Conservation (phyloP, 1,140 invertebrate species). For the Drosophila sturtevanti region DNA sequence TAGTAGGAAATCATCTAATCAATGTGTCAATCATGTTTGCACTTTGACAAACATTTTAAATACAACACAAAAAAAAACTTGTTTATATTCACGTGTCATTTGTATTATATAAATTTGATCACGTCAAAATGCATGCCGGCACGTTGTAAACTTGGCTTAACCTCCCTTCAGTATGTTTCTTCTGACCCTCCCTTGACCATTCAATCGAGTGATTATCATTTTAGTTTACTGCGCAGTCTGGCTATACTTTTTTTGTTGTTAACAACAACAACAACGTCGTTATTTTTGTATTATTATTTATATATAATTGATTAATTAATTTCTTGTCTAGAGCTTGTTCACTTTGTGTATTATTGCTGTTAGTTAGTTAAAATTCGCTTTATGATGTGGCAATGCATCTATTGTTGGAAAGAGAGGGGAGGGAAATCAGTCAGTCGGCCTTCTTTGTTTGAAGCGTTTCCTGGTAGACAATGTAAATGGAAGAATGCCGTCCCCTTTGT, state of each 20-base stretch:
- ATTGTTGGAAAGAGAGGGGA: neutral
- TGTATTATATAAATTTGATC: neutral
- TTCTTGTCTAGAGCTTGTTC: slow-evolving; percentile 18
- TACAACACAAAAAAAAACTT: neutral
- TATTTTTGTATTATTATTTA: neutral
- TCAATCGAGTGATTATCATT: slow-evolving; percentile 42
- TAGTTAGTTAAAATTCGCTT: neutral
- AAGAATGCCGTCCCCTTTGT: neutral
- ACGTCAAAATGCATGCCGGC: slow-evolving; percentile 20
- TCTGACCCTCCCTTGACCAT: slow-evolving; percentile 18
- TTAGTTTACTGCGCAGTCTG: slow-evolving; percentile 42
- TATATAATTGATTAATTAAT: slow-evolving; percentile 57
- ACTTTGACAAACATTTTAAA: neutral
- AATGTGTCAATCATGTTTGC: slow-evolving; percentile 17
- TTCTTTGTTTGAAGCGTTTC: neutral
- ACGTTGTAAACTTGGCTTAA: slow-evolving; percentile 27
- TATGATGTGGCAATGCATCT: neutral
- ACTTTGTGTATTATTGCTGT: slow-evolving; percentile 12
- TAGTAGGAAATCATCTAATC: slow-evolving; percentile 11
- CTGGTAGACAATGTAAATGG: slow-evolving; percentile 4
- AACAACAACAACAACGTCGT: too few relatives aligned
- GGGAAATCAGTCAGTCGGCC: neutral
- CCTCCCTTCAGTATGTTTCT: neutral
- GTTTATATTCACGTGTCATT: slow-evolving; percentile 7
- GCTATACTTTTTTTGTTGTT: neutral